Evolutionary conservation across 1,140 invertebrate genomes (phyloP).

Genomic region (Nasonia giraulti): DNA sequence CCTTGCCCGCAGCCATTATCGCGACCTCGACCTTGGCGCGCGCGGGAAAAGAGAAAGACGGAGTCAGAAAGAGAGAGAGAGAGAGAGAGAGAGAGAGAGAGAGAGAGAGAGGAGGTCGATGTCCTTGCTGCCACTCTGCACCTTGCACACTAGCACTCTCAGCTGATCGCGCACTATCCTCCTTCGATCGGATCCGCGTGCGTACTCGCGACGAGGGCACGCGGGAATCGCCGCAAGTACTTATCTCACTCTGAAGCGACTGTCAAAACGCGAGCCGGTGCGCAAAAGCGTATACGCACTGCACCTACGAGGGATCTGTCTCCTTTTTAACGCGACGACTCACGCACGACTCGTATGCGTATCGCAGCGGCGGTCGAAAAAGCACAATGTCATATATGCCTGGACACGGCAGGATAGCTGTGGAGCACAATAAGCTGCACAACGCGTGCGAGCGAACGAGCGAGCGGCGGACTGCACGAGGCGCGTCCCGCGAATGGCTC

Average conservation of each 20-base stretch:
- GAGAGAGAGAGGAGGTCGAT: neutral
- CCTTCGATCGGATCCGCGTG: neutral
- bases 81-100: neutral
- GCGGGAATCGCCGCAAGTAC: too few species aligned
- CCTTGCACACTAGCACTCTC: neutral
- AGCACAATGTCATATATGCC: neutral
- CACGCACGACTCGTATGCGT: too few species aligned
- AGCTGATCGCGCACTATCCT: neutral
- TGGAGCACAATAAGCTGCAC: constrained; percentile 10
- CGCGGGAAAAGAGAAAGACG: too few species aligned
- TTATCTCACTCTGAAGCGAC: neutral
- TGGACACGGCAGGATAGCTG: neutral
- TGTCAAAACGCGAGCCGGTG: neutral
- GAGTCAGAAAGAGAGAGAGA: neutral
- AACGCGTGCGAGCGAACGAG: constrained; percentile 8
- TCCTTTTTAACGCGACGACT: too few species aligned
- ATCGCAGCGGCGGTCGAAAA: neutral
- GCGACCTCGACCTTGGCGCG: neutral
- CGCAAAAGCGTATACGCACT: neutral
- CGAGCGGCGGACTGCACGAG: constrained; percentile 54
- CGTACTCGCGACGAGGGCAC: too few species aligned
- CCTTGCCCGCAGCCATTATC: neutral
- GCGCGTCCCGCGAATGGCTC: constrained; percentile 55
- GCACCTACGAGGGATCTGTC: neutral
- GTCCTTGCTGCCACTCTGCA: neutral